These are phyloP conservation scores for Eurois occulta DNA, from an alignment of 2,888 invertebrate species.

Conservation along the genomic window DNA sequence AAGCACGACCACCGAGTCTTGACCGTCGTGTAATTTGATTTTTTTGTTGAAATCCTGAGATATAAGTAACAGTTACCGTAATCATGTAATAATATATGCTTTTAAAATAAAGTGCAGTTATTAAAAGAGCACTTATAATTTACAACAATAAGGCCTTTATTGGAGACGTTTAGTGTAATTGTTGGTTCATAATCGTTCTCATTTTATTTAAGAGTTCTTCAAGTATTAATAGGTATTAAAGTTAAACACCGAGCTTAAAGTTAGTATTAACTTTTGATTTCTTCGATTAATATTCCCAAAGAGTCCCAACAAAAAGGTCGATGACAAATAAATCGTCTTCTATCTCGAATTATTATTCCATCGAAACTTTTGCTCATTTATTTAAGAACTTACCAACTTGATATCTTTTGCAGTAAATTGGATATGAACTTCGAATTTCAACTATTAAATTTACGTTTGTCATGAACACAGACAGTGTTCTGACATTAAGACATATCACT, in stretches of 20 bases:
- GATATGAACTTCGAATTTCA: slow-evolving; percentile 50
- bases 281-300: slow-evolving; percentile 53
- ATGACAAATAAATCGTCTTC: slow-evolving; percentile 59
- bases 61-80: background rate
- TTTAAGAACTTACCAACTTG: slow-evolving; percentile 51
- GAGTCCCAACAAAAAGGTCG: slow-evolving; percentile 56
- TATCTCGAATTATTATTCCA: slow-evolving; percentile 58
- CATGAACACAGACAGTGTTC: slow-evolving; percentile 36
- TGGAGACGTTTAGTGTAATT: background rate
- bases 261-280: slow-evolving; percentile 39
- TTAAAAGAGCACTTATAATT: background rate
- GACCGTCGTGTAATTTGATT: background rate
- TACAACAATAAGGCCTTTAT: background rate
- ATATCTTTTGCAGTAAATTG: slow-evolving; percentile 61
- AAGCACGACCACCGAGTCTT: background rate
- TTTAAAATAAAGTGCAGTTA: background rate
- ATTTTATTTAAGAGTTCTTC: background rate
- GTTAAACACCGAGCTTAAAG: slow-evolving; percentile 16
- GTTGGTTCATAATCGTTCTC: background rate
- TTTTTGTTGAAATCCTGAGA: background rate
- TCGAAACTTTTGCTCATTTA: slow-evolving; percentile 59
- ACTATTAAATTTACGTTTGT: slow-evolving; percentile 62
- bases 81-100: background rate
- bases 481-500: slow-evolving; percentile 49
- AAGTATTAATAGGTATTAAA: slow-evolving; percentile 20